These are phyloP conservation scores for Anoncus sp. DNA, from an alignment of 2,888 invertebrate genomes.

Conservation along the genomic window DNA sequence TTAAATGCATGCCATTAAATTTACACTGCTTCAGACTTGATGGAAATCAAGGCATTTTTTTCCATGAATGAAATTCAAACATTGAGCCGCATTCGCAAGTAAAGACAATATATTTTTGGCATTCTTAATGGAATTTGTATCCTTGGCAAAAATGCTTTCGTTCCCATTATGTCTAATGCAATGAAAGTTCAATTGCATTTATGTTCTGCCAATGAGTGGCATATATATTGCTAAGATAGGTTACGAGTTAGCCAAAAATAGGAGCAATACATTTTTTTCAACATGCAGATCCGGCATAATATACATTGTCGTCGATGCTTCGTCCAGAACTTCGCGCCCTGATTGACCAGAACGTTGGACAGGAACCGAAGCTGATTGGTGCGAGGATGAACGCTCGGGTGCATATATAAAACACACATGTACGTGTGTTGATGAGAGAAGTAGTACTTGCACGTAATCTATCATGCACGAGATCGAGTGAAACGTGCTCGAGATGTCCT, in stretches of 20 bases:
- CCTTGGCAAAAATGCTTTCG: too few species aligned
- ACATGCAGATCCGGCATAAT: slow-evolving; percentile 13
- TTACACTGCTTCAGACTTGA: too few species aligned
- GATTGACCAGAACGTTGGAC: slow-evolving; percentile 61
- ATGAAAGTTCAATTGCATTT: too few species aligned
- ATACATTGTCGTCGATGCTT: slow-evolving; percentile 44
- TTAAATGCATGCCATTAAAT: too few species aligned
- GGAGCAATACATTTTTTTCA: neutral
- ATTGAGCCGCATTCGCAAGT: too few species aligned
- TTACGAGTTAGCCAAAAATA: neutral
- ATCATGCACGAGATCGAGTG: slow-evolving; percentile 20
- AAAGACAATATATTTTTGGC: too few species aligned
- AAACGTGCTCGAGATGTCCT: slow-evolving; percentile 28
- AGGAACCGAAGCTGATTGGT: slow-evolving; percentile 67
- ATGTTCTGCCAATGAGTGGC: too few species aligned
- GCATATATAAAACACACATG: slow-evolving; percentile 28
- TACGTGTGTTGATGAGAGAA: slow-evolving; percentile 40
- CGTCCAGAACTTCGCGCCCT: slow-evolving; percentile 56
- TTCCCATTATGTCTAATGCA: too few species aligned
- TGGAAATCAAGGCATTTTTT: too few species aligned
- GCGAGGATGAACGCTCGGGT: slow-evolving; percentile 53
- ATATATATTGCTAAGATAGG: too few species aligned
- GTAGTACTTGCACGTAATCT: slow-evolving; percentile 19
- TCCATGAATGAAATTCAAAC: too few species aligned
- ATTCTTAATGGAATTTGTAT: too few species aligned